Evolutionary conservation across 2,113 vertebrate species (phyloP), one percentile per base, ranked within the genome.

Genomic region (Diadophis punctatus): DNA sequence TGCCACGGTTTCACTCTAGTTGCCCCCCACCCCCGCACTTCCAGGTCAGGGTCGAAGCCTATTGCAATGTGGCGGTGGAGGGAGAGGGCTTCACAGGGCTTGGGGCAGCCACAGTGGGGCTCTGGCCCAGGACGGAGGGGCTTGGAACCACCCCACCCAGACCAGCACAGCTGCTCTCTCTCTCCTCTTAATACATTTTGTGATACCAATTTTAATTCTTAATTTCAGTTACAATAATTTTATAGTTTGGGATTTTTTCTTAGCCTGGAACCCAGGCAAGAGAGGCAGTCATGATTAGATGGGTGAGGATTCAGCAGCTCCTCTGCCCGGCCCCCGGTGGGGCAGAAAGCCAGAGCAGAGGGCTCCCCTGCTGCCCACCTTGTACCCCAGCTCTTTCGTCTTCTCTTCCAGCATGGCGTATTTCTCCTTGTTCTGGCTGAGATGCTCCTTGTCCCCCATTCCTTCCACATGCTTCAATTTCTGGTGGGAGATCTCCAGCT

Each of bases 401-500:
- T 98, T 98, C 96, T 99, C 99, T 25, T 99, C 96, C 5, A 99
- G 97, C 58, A 97, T 93, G 93, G 98, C 95, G 14, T 99, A 98
- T 93, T 98, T 99, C 74, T 99, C 99, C 96, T 97, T 98, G 96
- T 97, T 99, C 89, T 97, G 98, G 97, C 96, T 96, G 87, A 99
- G 96, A 94, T 99, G 99, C 74, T 99, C 98, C 16, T 95, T 84
- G 95, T 99, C 99, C 1, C 99, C 99, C 0, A 97, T 95, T 84
- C 97, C 95, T 92, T 99, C 99, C 43, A 99, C 97, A 0, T 99
- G 99, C 91, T 95, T 98, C 95, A 99, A 97, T 93, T 99, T 99
- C 97, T 99, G 97, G n/a, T 99, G 99, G 0, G 99, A 99, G 30
- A 99, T 97, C 92, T 99, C 98, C 93, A 99, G 97, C 95, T 99